Evolutionary conservation across 1,140 invertebrate species (phyloP).

Genomic region (Paraescarpia echinospica): DNA sequence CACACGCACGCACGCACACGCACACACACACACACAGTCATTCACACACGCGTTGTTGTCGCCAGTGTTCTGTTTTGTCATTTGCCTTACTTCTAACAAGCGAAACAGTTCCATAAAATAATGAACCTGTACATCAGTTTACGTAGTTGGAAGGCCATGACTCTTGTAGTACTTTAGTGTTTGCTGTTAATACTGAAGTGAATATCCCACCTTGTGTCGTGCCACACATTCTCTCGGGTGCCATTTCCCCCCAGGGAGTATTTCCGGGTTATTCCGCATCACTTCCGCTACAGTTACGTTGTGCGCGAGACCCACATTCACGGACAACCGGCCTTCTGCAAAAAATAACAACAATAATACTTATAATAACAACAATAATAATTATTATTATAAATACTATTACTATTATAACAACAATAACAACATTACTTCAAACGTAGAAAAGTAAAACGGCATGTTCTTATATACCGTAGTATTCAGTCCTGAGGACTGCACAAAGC

Average conservation of each 20-base stretch:
- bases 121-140: too few relatives aligned
- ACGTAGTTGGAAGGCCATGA: not conserved
- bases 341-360: not conserved
- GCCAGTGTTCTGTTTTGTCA: too few relatives aligned
- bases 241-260: slow-evolving; percentile 39
- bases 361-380: not conserved
- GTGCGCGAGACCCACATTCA: not conserved
- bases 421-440: too few relatives aligned
- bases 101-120: slow-evolving; percentile 44
- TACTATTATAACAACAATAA: not conserved
- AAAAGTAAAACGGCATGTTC: too few relatives aligned
- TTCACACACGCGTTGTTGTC: too few relatives aligned
- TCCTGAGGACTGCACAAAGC: too few relatives aligned
- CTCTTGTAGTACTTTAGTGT: not conserved
- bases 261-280: slow-evolving; percentile 29
- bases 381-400: not conserved
- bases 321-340: not conserved
- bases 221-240: slow-evolving; percentile 40
- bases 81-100: slow-evolving; percentile 18
- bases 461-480: too few relatives aligned
- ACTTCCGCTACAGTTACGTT: not conserved
- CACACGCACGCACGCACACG: too few relatives aligned
- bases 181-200: not conserved
- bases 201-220: slow-evolving; percentile 36
- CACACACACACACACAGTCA: too few relatives aligned